Evolutionary conservation across 2,888 invertebrate genomes (phyloP).

Genomic region (Macrophya alboannulata): DNA sequence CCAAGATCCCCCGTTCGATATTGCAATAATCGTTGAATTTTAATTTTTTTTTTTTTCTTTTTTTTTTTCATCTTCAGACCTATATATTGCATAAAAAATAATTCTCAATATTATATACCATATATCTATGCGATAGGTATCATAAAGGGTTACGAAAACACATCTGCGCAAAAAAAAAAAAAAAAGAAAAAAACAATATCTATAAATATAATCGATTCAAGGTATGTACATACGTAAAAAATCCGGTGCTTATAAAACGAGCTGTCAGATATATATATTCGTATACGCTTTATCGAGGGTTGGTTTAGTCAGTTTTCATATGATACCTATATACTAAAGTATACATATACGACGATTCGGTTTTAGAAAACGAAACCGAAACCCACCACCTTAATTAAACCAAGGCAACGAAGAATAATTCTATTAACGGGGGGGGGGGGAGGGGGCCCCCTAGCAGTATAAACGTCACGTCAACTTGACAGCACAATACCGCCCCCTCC

Average conservation of each 20-base stretch:
- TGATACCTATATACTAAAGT: too few species aligned
- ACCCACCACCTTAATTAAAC: constrained; percentile 30
- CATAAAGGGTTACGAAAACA: too few species aligned
- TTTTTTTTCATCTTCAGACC: background rate
- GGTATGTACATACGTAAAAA: too few species aligned
- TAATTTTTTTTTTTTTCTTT: background rate
- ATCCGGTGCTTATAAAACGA: too few species aligned
- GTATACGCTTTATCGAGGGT: background rate
- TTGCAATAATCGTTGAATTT: background rate
- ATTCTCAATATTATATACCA: too few species aligned
- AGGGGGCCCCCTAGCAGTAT: constrained; percentile 11
- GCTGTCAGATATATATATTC: background rate
- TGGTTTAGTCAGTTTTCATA: background rate
- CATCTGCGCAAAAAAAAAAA: too few species aligned
- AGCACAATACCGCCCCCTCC: constrained; percentile 47
- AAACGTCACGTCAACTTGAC: constrained; percentile 55
- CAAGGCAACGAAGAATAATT: constrained; percentile 39
- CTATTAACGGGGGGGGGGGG: constrained; percentile 50
- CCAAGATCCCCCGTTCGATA: background rate
- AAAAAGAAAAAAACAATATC: too few species aligned
- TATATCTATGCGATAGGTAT: too few species aligned
- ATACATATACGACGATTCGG: background rate
- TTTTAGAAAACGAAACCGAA: constrained; percentile 28
- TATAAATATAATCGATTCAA: too few species aligned
- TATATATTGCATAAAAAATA: background rate